Conservation (phyloP, 2,888 invertebrate genomes). For the Timandra comae region DNA sequence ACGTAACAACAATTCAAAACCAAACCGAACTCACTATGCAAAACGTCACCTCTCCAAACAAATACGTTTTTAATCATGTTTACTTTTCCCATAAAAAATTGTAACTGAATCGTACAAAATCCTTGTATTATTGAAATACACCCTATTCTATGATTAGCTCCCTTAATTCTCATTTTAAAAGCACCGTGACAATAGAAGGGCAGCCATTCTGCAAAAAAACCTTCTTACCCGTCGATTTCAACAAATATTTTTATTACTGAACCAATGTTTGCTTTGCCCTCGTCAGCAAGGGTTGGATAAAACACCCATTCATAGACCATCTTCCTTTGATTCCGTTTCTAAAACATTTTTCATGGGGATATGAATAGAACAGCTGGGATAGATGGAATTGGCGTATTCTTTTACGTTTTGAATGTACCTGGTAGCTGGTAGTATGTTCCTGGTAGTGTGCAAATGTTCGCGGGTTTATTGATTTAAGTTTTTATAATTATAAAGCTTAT, state of each 20-base stretch:
- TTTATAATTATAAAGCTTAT: no score
- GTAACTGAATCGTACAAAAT: conserved; percentile 24
- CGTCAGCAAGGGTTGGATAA: conserved; percentile 62
- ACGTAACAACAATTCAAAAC: no score
- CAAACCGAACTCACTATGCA: no score
- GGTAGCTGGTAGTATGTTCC: no score
- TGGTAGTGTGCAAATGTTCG: no score
- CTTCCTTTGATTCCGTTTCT: conserved; percentile 54
- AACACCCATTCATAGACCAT: conserved; percentile 53
- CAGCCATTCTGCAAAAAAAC: conserved; percentile 49
- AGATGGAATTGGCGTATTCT: conserved; percentile 31
- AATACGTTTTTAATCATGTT: conserved; percentile 28
- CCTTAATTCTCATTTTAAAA: conserved; percentile 66
- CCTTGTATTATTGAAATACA: conserved; percentile 18
- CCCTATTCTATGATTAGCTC: conserved; percentile 60
- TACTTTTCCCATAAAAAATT: conserved; percentile 20
- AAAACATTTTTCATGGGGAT: conserved; percentile 47
- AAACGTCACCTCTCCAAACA: conserved; percentile 4
- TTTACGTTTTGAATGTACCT: no score
- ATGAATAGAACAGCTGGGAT: conserved; percentile 55
- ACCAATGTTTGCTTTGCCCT: conserved; percentile 69
- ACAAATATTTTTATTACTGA: conserved; percentile 75
- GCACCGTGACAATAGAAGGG: conserved; percentile 58
- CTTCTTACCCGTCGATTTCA: conserved; percentile 53
- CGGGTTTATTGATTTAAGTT: no score